These are phyloP conservation scores for Limenitis camilla DNA, from an alignment of 2,888 invertebrate genomes.

Conservation along the genomic window DNA sequence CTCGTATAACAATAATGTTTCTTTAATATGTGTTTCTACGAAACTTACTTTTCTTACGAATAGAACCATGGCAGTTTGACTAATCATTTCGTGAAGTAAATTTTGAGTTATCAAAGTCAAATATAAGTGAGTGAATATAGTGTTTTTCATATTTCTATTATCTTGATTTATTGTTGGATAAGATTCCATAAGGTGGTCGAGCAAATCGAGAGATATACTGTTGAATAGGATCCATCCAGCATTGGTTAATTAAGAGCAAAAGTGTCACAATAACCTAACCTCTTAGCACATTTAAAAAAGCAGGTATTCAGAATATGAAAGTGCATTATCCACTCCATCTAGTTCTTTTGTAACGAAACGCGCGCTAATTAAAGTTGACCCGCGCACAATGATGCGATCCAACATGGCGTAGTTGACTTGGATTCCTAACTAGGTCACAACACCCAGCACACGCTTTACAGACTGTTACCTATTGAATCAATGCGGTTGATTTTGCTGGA, in stretches of 20 bases:
- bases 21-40: too few relatives aligned
- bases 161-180: too few relatives aligned
- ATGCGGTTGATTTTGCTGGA: not conserved
- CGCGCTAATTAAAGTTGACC: constrained; percentile 16
- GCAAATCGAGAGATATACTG: too few relatives aligned
- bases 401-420: constrained; percentile 11
- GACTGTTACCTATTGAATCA: constrained; percentile 14
- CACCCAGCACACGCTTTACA: not conserved
- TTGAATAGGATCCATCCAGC: too few relatives aligned
- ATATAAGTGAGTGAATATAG: too few relatives aligned
- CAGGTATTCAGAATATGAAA: not conserved
- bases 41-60: too few relatives aligned
- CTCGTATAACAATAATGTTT: too few relatives aligned
- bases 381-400: constrained; percentile 11
- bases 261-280: not conserved
- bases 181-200: too few relatives aligned
- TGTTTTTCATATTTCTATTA: too few relatives aligned
- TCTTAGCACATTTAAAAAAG: not conserved
- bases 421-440: constrained; percentile 18
- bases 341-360: constrained; percentile 3
- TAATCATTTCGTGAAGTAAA: too few relatives aligned
- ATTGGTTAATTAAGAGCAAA: not conserved
- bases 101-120: too few relatives aligned
- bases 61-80: too few relatives aligned
- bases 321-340: constrained; percentile 7